These are phyloP conservation scores for Prinia subflava DNA, from an alignment of 2,113 vertebrate species.

Conservation along the genomic window DNA sequence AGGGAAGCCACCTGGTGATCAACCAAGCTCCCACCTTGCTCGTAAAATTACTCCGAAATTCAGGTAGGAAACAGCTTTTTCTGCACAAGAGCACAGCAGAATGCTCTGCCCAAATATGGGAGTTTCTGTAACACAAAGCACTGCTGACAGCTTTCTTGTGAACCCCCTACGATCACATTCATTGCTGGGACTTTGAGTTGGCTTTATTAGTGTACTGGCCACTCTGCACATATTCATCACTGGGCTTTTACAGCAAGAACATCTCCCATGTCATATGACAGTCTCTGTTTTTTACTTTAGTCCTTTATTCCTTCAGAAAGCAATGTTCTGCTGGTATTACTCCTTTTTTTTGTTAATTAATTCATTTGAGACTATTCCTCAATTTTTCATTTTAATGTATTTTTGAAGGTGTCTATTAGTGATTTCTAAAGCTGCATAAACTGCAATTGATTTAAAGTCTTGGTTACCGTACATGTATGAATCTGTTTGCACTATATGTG, in stretches of 20 bases:
- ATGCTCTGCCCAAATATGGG: neutral
- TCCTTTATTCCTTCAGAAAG: constrained; percentile 58
- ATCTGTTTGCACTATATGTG: neutral
- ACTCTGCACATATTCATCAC: neutral
- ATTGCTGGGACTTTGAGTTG: neutral
- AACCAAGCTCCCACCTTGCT: neutral
- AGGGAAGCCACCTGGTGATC: neutral
- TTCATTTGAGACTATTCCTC: constrained; percentile 73
- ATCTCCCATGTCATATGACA: constrained; percentile 39
- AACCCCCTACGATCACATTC: neutral
- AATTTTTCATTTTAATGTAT: constrained; percentile 73
- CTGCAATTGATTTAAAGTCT: constrained; percentile 55
- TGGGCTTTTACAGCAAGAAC: constrained; percentile 37
- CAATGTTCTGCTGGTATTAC: neutral
- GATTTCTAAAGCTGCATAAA: constrained; percentile 62
- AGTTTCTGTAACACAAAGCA: neutral
- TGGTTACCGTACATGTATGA: neutral
- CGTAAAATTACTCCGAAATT: neutral
- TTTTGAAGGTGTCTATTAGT: constrained; percentile 67
- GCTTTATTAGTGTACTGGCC: neutral
- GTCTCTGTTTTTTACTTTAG: constrained; percentile 53
- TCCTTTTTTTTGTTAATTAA: constrained; percentile 64
- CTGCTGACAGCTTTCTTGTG: neutral
- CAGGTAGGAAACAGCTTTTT: neutral
- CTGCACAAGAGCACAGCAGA: neutral